Conservation (phyloP, 2,113 vertebrate genomes). For the Megaleporinus macrocephalus region DNA sequence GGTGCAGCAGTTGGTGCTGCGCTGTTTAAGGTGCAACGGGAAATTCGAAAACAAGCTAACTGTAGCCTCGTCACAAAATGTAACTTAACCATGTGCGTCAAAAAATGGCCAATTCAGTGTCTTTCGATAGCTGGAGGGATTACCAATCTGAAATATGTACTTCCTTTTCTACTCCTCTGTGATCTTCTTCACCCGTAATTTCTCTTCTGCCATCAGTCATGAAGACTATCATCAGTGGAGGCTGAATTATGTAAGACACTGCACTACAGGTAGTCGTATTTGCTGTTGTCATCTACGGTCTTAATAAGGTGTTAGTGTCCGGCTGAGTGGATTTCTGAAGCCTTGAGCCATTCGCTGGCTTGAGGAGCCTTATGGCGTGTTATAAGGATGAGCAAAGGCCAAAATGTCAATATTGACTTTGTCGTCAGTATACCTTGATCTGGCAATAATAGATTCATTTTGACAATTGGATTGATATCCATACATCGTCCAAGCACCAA, state of each 20-base stretch:
- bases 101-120: neutral
- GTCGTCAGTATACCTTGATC: neutral
- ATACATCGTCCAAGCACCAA: neutral
- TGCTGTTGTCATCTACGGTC: neutral
- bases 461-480: neutral
- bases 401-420: neutral
- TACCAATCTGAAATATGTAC: too few species aligned
- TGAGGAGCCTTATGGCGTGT: neutral
- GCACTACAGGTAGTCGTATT: neutral
- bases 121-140: too few species aligned
- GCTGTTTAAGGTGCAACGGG: neutral
- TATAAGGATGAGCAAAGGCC: neutral
- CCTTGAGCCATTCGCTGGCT: neutral
- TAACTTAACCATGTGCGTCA: neutral
- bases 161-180: too few species aligned
- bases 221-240: neutral
- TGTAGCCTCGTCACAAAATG: neutral
- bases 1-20: neutral
- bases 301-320: neutral
- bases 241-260: neutral
- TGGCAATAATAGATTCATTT: neutral
- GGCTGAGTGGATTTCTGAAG: neutral
- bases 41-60: neutral
- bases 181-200: too few species aligned
- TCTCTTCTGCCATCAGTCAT: too few species aligned